phyloP scores from a whole-genome alignment of 2,113 vertebrate genomes.

The Ovis aries region DNA sequence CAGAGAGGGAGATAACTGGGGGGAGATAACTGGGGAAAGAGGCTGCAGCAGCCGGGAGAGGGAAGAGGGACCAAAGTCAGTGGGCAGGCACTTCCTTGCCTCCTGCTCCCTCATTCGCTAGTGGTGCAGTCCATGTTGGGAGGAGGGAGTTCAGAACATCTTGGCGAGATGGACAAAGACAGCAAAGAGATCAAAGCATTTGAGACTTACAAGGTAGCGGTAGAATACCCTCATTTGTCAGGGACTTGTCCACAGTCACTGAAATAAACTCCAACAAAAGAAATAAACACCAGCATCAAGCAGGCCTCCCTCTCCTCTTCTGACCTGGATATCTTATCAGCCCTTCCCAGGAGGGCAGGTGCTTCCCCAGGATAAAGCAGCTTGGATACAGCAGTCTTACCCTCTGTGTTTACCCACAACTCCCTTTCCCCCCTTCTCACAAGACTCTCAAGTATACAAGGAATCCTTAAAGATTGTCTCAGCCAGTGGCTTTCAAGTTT shows the following conservation, averaged over 20 bases:
- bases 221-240: not conserved
- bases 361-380: not conserved
- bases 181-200: not conserved
- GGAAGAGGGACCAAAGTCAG: not conserved
- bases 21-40: not conserved
- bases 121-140: not conserved
- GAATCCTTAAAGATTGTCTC: not conserved
- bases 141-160: not conserved
- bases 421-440: not conserved
- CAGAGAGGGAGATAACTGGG: not conserved
- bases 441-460: not conserved
- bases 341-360: not conserved
- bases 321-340: not conserved
- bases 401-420: not conserved
- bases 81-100: not conserved
- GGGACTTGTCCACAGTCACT: not conserved
- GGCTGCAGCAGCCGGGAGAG: not conserved
- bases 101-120: not conserved
- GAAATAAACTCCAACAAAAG: not conserved
- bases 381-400: no score
- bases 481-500: not conserved
- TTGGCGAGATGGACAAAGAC: not conserved
- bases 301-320: not conserved
- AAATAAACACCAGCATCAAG: not conserved
- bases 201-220: not conserved